Conservation (phyloP, 2,888 invertebrate species). For the Sarcophaga carnaria region DNA sequence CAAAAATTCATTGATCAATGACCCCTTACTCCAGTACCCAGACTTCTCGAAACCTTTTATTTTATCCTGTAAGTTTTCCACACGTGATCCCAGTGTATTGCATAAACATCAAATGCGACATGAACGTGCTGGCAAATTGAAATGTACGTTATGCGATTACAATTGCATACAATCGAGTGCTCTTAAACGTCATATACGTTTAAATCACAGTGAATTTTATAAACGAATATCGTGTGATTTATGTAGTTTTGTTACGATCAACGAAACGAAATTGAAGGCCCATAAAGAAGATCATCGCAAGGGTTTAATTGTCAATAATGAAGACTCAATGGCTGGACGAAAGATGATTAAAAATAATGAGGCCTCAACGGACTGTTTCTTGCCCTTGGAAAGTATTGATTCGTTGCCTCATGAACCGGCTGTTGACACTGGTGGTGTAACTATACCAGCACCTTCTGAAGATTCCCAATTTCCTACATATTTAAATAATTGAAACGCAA, state of each 20-base stretch:
- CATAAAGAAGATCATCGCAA: conserved; percentile 79
- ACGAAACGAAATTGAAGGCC: conserved; percentile 73
- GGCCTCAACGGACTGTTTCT: conserved; percentile 79
- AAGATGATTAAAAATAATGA: conserved; percentile 75
- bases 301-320: conserved; percentile 76
- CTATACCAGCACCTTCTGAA: too few relatives aligned
- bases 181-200: conserved; percentile 85
- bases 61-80: conserved; percentile 85
- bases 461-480: too few relatives aligned
- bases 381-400: conserved; percentile 79
- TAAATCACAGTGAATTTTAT: conserved; percentile 83
- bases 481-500: too few relatives aligned
- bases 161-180: conserved; percentile 87
- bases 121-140: conserved; percentile 83
- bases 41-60: conserved; percentile 75
- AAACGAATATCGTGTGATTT: conserved; percentile 77
- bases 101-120: conserved; percentile 86
- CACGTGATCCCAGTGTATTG: conserved; percentile 89
- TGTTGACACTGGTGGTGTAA: too few relatives aligned
- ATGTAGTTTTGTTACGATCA: conserved; percentile 78
- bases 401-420: conserved; percentile 80
- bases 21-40: conserved; percentile 59
- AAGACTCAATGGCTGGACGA: conserved; percentile 76
- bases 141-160: conserved; percentile 87
- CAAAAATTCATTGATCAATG: conserved; percentile 63